These are phyloP conservation scores for Pica pica DNA, from an alignment of 2,113 vertebrate species.

Conservation along the genomic window DNA sequence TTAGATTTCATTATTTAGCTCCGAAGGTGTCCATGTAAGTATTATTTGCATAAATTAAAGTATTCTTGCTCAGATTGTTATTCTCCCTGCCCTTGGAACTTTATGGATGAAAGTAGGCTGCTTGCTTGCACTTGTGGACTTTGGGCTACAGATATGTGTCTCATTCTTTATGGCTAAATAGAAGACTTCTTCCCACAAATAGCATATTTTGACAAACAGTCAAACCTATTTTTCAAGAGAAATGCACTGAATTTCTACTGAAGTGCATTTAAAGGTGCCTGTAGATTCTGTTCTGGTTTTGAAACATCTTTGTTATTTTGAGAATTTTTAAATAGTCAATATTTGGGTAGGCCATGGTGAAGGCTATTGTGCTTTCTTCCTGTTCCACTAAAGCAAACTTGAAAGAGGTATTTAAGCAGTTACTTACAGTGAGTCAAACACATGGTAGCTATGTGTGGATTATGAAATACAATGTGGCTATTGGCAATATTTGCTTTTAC, in stretches of 20 bases:
- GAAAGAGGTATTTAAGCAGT: neutral
- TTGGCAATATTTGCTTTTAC: neutral
- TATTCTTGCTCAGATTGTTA: neutral
- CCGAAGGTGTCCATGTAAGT: neutral
- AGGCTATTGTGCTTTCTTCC: neutral
- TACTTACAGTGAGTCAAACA: neutral
- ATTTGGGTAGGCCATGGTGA: neutral
- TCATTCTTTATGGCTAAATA: neutral
- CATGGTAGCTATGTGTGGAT: neutral
- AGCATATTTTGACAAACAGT: neutral
- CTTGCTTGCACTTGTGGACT: neutral
- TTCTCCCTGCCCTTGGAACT: neutral
- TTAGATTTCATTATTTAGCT: neutral
- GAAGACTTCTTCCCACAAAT: neutral
- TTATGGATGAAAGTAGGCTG: neutral
- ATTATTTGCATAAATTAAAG: neutral
- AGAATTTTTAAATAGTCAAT: neutral
- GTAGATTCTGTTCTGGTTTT: neutral
- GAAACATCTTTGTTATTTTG: neutral
- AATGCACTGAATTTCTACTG: neutral
- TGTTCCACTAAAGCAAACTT: neutral
- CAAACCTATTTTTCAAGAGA: neutral
- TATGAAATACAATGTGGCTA: neutral
- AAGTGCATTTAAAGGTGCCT: neutral
- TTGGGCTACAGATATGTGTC: neutral